Base-by-base conservation (phyloP, 1,140 invertebrate species). In the Drosophila seguyi region DNA sequence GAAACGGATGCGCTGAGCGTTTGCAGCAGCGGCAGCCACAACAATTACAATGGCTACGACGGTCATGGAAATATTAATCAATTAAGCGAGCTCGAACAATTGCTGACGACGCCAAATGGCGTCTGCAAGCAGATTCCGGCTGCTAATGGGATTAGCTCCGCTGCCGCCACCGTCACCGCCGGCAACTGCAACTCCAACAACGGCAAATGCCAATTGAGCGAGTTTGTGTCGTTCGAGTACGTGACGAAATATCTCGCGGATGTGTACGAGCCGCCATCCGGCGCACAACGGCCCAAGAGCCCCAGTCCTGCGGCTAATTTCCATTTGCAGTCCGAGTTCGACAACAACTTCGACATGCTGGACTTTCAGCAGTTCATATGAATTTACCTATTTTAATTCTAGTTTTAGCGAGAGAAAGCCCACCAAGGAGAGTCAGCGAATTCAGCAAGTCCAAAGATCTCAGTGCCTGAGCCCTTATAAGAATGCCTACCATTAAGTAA, bases 191-290 rank as follows among this genome's bases (percentile, higher is more conserved):
- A 25, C 25, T 47, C 14, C 45, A 47, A 7, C 45, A 39, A 31
- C 20, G 57, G 45, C 72, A 84, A 79, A 58, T 68, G 78, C 53
- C 75, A 91, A 52, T 74, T 76, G 29, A 81, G 71, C 38, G 92
- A 92, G 55, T 92, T 91, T 62, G 92, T 92, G 48, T 92, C 92
- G 22, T 92, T 92, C 47, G 92, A 92, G 62, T 92, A 92, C 72
- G 92, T 92, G 65, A 92, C 84, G 55, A 92, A 92, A 60, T 85
- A 92, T 62, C 78, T 92, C 16, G 71, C 82, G 18, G 91, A 92
- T 75, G 68, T 77, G 27, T 86, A 86, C 41, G 91, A 91, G 18
- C 36, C 47, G 1, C 42, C 61, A 27, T 36, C 27, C 20, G 52
- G 52, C 20, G 20, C 52, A 22, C 52, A 55, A n/a, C 14, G 52